Evolutionary conservation across 2,888 invertebrate genomes (phyloP), one percentile per base, ranked within the genome.

Genomic region (Marronus borbonicus): DNA sequence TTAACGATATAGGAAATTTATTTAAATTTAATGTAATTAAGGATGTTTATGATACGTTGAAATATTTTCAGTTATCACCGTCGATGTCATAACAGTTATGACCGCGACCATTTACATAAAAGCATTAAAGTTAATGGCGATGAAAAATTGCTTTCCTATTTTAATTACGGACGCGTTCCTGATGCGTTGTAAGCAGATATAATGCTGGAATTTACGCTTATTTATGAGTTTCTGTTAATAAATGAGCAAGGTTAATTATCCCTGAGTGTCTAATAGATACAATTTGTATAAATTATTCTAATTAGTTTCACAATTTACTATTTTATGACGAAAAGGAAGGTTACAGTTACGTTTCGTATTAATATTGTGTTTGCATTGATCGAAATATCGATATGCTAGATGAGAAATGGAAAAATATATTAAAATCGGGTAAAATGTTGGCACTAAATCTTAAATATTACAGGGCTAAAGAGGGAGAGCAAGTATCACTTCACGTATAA

Each of bases 141-240:
- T 68, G 68, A 68, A 68, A 68, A 68, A 68, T 68, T 68, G 17
- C 52, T 50, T 68, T 68, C 50, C 68, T 28, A 68, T 50, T 68
- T 68, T 68, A 68, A 68, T 68, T 68, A 68, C 50, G 68, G 0
- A 24, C 49, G 49, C 68, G 28, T 68, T 68, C 50, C 50, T 68
- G 49, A 68, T 50, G 68, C 50, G 28, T 12, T 49, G 49, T 50
- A 28, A 50, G 1, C 24, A 44, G 68, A 68, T 68, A 68, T 68
- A 68, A 50, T 50, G 24, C 7, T 14, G 28, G 50, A 68, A 50
- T 44, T 66, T 44, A 20, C 39, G 65, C 39, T 66, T 66, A 66
- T 66, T 66, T 66, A 66, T 66, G 65, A 39, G 39, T 17, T 62
- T 66, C 39, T 39, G 65, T 44, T 66, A 44, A 66, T 66, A 66